phyloP scores from a whole-genome alignment of 2,113 vertebrate species.

The Pampusana beccarii region DNA sequence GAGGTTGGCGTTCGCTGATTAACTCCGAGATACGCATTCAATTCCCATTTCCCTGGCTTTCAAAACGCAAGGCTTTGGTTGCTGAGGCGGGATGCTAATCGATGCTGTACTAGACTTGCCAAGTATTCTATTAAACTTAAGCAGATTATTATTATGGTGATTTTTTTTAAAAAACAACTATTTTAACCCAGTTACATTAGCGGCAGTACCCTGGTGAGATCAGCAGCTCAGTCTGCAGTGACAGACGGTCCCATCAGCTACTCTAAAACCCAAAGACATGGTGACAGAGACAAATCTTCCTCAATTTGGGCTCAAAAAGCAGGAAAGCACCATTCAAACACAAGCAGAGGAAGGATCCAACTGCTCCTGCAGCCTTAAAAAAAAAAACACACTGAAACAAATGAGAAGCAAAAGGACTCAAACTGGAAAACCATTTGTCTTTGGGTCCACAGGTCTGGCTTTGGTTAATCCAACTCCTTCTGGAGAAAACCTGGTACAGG shows the following conservation, averaged over 20 bases:
- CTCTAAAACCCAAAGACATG: background rate
- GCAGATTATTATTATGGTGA: background rate
- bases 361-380: background rate
- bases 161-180: background rate
- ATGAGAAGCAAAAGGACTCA: background rate
- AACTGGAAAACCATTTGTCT: background rate
- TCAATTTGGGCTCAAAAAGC: background rate
- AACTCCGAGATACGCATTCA: background rate
- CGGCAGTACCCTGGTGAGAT: background rate
- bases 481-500: background rate
- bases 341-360: background rate
- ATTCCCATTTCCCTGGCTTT: background rate
- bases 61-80: background rate
- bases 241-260: background rate
- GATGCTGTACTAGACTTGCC: background rate
- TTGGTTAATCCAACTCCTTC: background rate
- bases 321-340: background rate
- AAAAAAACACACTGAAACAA: background rate
- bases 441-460: background rate
- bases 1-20: background rate
- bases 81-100: conserved; percentile 3
- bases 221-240: background rate
- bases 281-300: background rate
- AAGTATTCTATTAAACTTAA: background rate
- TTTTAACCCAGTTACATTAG: background rate